A percentile compares a stretch with the other conserved stretches of the same genome.
Evolutionary conservation across 2,888 invertebrate species (phyloP).

Genomic region (Polydrusus tereticollis): DNA sequence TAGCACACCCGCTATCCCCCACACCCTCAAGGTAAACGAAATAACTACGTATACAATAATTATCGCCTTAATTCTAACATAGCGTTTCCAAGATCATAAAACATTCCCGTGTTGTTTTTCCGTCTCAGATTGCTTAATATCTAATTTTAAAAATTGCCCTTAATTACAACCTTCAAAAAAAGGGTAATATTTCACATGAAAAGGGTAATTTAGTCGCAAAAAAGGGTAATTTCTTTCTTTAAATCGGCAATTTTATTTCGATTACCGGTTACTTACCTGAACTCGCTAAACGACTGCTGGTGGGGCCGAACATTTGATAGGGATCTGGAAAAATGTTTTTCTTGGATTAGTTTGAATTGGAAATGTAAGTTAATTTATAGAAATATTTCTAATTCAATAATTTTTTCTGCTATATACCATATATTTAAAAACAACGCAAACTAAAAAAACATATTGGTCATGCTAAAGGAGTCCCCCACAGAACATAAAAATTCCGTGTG

Average conservation of each 20-base stretch:
- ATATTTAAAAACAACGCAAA: too few relatives aligned
- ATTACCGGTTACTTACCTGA: slow-evolving; percentile 77
- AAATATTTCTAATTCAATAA: too few relatives aligned
- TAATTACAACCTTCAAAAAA: slow-evolving; percentile 23
- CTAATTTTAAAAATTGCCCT: slow-evolving; percentile 30
- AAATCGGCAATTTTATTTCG: slow-evolving; percentile 49
- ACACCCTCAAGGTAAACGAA: too few relatives aligned
- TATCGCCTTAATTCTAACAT: slow-evolving; percentile 35
- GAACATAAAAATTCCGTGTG: slow-evolving; percentile 33
- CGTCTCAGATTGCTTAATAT: slow-evolving; percentile 39
- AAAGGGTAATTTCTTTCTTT: slow-evolving; percentile 24
- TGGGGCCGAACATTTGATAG: slow-evolving; percentile 98
- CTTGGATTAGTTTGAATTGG: slow-evolving; percentile 37
- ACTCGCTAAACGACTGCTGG: slow-evolving; percentile 95
- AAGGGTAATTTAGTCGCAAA: slow-evolving; percentile 5
- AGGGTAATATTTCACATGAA: slow-evolving; percentile 22
- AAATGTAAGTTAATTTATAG: slow-evolving; percentile 40
- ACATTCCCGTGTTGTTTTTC: slow-evolving; percentile 21
- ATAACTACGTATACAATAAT: not conserved
- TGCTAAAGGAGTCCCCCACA: slow-evolving; percentile 8
- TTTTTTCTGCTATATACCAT: too few relatives aligned
- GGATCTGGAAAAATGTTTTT: slow-evolving; percentile 81
- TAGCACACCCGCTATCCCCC: too few relatives aligned
- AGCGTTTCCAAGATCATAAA: slow-evolving; percentile 37
- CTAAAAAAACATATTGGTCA: not conserved